phyloP scores from a whole-genome alignment of 2,797 vertebrate genomes.

The Epinephelus malabaricus region DNA sequence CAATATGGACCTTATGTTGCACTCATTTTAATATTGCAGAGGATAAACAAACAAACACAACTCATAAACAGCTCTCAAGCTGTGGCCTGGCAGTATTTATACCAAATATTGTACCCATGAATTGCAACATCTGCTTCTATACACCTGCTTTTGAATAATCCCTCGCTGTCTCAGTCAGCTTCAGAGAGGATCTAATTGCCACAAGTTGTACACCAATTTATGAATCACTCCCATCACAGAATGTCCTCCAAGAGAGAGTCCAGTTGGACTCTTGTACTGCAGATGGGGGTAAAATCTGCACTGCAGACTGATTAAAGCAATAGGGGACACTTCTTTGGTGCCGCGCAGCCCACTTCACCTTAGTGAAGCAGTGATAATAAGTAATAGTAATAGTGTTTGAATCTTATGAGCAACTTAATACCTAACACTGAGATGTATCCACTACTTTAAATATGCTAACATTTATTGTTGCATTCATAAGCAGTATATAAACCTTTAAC shows the following conservation, averaged over 20 bases:
- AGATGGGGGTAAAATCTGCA: conserved; percentile 35
- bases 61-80: conserved; percentile 44
- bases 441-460: background rate
- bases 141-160: conserved; percentile 49
- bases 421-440: background rate
- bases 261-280: conserved; percentile 15
- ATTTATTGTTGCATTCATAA: background rate
- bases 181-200: conserved; percentile 17
- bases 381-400: background rate
- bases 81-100: conserved; percentile 50
- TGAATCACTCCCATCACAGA: conserved; percentile 24
- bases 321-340: background rate
- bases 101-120: conserved; percentile 30
- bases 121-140: conserved; percentile 39
- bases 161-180: conserved; percentile 12
- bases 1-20: conserved; percentile 49
- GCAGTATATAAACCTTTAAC: background rate
- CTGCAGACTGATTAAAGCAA: conserved; percentile 19
- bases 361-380: background rate
- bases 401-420: no score
- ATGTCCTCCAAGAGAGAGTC: conserved; percentile 5
- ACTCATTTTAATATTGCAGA: conserved; percentile 55
- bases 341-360: background rate
- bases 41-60: conserved; percentile 45
- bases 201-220: conserved; percentile 22